Conservation (phyloP, 2,113 vertebrate genomes). For the Archilochus colubris region DNA sequence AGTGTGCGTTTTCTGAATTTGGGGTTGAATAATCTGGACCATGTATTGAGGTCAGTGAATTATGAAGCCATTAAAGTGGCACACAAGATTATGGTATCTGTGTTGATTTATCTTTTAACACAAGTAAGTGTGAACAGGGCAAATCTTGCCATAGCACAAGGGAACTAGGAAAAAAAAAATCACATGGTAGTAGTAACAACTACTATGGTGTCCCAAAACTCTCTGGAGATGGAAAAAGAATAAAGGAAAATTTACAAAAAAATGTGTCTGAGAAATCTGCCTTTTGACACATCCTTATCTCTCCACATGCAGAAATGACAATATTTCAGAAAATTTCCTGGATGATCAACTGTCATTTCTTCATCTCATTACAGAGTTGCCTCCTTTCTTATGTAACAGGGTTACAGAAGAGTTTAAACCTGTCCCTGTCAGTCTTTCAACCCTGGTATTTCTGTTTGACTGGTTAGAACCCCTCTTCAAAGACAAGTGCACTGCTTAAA, state of each 20-base stretch:
- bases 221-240: not conserved
- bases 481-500: not conserved
- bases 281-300: not conserved
- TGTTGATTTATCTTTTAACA: not conserved
- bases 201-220: not conserved
- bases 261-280: not conserved
- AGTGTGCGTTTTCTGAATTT: not conserved
- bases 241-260: not conserved
- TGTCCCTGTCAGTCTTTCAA: not conserved
- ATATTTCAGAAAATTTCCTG: not conserved
- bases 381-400: not conserved
- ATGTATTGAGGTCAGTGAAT: not conserved
- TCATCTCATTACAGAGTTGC: not conserved
- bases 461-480: not conserved
- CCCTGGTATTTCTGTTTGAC: not conserved
- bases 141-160: not conserved
- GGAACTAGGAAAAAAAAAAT: not conserved
- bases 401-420: not conserved
- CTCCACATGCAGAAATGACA: not conserved
- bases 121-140: not conserved
- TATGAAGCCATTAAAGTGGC: not conserved
- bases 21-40: not conserved
- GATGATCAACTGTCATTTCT: not conserved
- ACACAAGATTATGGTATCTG: not conserved
- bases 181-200: not conserved